These are phyloP conservation scores for Ricordea florida DNA, from an alignment of 92 coral and sea anemone genomes.

Conservation along the genomic window DNA sequence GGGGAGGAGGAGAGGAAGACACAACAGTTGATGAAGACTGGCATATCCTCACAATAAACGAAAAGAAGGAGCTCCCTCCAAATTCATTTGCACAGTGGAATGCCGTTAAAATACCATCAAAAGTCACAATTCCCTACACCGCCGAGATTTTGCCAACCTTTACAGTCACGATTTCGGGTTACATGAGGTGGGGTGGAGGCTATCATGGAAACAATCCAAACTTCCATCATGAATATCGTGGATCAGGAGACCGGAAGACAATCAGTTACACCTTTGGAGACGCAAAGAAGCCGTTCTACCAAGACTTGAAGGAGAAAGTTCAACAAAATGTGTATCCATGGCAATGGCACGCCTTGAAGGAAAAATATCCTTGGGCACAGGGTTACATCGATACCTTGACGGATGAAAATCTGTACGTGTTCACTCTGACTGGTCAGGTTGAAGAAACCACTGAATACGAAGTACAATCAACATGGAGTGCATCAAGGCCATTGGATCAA, in stretches of 20 bases:
- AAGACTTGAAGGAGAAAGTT: slow-evolving; percentile 37
- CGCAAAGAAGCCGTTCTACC: slow-evolving; percentile 34
- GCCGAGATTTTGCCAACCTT: slow-evolving; percentile 36
- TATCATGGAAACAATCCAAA: slow-evolving; percentile 28
- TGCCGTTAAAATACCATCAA: slow-evolving; percentile 14
- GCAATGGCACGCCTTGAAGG: slow-evolving; percentile 52
- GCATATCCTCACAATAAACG: slow-evolving; percentile 11
- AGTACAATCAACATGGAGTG: slow-evolving; percentile 10
- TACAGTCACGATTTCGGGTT: slow-evolving; percentile 29
- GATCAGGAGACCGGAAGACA: slow-evolving; percentile 2
- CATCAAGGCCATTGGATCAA: neutral
- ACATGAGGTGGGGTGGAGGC: slow-evolving; percentile 49
- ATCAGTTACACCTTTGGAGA: slow-evolving; percentile 5
- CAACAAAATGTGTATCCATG: slow-evolving; percentile 41
- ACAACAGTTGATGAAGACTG: slow-evolving; percentile 19
- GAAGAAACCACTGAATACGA: slow-evolving; percentile 28
- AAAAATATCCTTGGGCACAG: slow-evolving; percentile 7
- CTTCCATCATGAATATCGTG: slow-evolving; percentile 29
- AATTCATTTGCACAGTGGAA: slow-evolving; percentile 12
- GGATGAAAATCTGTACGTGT: slow-evolving; percentile 10
- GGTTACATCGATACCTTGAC: slow-evolving; percentile 17
- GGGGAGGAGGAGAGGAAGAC: slow-evolving; percentile 21
- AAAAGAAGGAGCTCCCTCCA: neutral
- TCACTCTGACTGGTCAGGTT: slow-evolving; percentile 30
- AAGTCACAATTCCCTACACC: slow-evolving; percentile 40